phyloP scores from a whole-genome alignment of 2,113 vertebrate species.

The Plotosus lineatus region DNA sequence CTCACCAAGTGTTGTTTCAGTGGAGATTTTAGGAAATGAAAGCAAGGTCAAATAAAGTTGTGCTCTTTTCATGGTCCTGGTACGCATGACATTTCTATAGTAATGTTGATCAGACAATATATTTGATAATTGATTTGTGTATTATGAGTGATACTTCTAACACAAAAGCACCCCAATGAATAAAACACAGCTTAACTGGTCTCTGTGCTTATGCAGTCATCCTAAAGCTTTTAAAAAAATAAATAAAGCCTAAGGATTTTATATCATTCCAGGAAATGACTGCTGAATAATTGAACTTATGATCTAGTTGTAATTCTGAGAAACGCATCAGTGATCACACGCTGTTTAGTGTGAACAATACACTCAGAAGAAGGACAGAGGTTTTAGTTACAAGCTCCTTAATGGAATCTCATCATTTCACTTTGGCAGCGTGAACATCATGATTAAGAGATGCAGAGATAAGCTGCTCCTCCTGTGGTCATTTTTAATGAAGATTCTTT shows the following conservation, averaged over 20 bases:
- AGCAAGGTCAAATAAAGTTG: conserved; percentile 84
- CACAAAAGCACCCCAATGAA: conserved; percentile 30
- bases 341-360: background rate
- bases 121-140: conserved; percentile 16
- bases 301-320: conserved; percentile 37
- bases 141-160: conserved; percentile 9
- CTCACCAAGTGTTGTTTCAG: conserved; percentile 3
- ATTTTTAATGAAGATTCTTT: conserved; percentile 2
- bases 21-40: conserved; percentile 68
- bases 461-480: background rate
- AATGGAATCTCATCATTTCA: conserved; percentile 26
- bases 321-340: conserved; percentile 25
- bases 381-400: conserved; percentile 11
- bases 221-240: conserved; percentile 56
- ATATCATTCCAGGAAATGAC: conserved; percentile 31
- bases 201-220: conserved; percentile 11
- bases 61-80: conserved; percentile 67
- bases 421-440: background rate
- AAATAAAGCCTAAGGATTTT: conserved; percentile 44
- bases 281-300: conserved; percentile 48
- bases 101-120: background rate
- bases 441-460: conserved; percentile 3
- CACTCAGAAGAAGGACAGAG: background rate
- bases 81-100: background rate
- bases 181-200: conserved; percentile 22